These are phyloP conservation scores for Didymodactylos carnosus DNA, from an alignment of 2,888 invertebrate species.

Conservation along the genomic window DNA sequence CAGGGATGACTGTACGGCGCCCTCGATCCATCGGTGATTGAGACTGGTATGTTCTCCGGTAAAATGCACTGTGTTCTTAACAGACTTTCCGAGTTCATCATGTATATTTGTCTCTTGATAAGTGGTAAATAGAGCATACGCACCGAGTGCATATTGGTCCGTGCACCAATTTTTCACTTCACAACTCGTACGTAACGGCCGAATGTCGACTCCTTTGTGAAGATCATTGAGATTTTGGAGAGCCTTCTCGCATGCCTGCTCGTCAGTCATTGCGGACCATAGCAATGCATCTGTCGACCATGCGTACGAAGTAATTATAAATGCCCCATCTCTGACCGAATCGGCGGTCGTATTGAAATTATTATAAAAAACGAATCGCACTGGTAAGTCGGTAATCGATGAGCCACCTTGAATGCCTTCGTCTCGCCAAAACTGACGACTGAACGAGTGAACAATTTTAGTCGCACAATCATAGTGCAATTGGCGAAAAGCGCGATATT, in stretches of 20 bases:
- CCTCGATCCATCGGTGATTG: background rate
- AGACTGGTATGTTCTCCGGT: background rate
- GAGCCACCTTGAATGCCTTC: background rate
- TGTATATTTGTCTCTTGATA: background rate
- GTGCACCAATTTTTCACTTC: background rate
- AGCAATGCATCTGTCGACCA: background rate
- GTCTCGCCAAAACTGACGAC: background rate
- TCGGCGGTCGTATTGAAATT: background rate
- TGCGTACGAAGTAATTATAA: background rate
- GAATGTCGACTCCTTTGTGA: background rate
- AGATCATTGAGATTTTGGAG: background rate
- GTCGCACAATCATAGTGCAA: background rate
- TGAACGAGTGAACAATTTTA: background rate
- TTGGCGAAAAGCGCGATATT: background rate
- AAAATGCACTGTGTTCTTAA: background rate
- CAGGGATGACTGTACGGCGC: background rate
- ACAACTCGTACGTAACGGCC: background rate
- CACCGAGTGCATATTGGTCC: background rate
- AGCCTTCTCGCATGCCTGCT: background rate
- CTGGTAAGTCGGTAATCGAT: background rate
- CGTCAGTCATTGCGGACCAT: background rate
- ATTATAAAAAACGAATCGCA: background rate
- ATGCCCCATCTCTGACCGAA: background rate
- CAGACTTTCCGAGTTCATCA: background rate
- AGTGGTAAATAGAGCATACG: background rate